Evolutionary conservation across 2,888 invertebrate genomes (phyloP), one percentile per base, ranked within the genome.

Genomic region (Heliconius erato): DNA sequence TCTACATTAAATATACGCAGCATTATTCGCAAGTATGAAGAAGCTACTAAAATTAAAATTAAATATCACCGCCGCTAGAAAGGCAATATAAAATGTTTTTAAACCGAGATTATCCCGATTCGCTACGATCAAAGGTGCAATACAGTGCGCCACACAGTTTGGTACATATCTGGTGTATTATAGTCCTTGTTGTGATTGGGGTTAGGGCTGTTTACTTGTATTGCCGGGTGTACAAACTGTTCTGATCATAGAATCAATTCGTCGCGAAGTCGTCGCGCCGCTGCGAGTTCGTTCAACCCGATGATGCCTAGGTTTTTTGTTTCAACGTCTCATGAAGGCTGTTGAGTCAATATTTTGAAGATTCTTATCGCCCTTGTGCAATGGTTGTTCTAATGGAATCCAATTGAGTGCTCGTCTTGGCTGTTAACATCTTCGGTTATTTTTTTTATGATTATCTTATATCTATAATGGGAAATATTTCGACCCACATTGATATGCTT

Each of bases 191-290:
- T 74, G 4, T 35, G n/a, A 44, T 35, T 23, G 5, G 16, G 11
- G 78, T 82, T 82, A 84, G 74, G 69, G 28, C 54, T 80, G 40
- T 82, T 79, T 44, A 82, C 44, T 71, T 74, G 28, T 28, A 32
- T 54, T 49, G 83, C 82, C 82, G 81, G 83, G 84, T 84, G 82
- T 84, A 82, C 81, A 54, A 79, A 79, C 85, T 85, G 93, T 93
- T 94, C 94, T 90, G 92, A 93, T 94, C 93, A 91, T 87, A 89
- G 91, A 90, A 92, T 93, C 93, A 92, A 93, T 94, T 93, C 91
- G 90, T 86, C 85, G 86, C 87, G 87, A 88, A 85, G 85, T 83
- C 87, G 83, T 86, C 85, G 89, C 82, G 84, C 85, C 83, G 82
- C 82, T 68, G 79, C n/a, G 79, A 82, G 84, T 86, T 86, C 85